phyloP scores from a whole-genome alignment of 2,113 vertebrate species.

The Leiothrix lutea region DNA sequence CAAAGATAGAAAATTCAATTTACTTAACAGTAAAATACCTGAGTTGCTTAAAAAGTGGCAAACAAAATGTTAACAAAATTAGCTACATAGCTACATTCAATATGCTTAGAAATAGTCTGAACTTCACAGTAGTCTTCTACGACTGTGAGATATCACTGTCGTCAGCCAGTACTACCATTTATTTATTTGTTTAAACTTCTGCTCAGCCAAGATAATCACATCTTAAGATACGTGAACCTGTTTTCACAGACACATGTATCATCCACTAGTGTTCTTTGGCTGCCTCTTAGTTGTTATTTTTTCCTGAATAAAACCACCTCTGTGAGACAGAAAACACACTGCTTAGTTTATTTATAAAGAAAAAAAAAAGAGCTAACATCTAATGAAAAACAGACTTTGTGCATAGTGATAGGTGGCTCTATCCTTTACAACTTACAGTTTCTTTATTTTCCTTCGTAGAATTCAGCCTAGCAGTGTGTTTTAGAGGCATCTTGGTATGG shows the following conservation, averaged over 20 bases:
- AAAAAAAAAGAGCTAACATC: background rate
- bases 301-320: slow-evolving; percentile 14
- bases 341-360: background rate
- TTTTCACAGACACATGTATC: slow-evolving; percentile 42
- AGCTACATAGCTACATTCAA: background rate
- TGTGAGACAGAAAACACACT: background rate
- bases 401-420: background rate
- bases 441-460: background rate
- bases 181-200: slow-evolving; percentile 27
- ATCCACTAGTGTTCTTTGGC: background rate
- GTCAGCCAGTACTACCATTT: background rate
- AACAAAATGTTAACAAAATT: background rate
- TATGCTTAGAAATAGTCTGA: background rate
- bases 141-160: background rate
- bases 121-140: background rate
- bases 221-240: background rate
- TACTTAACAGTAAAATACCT: background rate
- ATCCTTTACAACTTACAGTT: background rate
- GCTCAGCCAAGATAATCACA: slow-evolving; percentile 46
- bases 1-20: background rate
- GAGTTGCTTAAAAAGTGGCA: background rate
- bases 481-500: background rate
- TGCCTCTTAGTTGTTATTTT: background rate
- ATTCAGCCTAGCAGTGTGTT: background rate
- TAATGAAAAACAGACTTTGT: background rate